Base-by-base conservation (phyloP, 2,113 vertebrate species). In the Manacus vitellinus region DNA sequence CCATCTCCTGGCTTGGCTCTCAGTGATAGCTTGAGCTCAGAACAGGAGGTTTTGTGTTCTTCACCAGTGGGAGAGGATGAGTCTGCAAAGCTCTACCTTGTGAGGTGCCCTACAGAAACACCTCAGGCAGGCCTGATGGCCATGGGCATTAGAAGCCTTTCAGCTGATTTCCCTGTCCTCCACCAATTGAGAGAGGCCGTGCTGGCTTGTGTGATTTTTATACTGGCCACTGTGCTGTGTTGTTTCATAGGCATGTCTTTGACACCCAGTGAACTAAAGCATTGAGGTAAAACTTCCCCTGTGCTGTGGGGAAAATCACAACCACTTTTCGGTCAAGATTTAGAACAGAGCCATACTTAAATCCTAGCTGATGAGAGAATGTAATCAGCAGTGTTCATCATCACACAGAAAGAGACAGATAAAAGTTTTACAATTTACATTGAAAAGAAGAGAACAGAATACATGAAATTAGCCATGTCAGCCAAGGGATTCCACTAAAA, bases 71-170 rank as follows among this genome's bases (percentile, higher is more conserved):
- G 46, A 92, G 27, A 20, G 9, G 23, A 25, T 12, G 18, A n/a
- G n/a, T n/a, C n/a, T n/a, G 35, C 59, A 46, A 70, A 70, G 14
- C 58, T 37, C n/a, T 54, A 8, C 14, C 24, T 70, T 7, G 14
- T 0, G 1, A 1, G 3, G 3, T 46, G n/a, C 21, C 15, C 1
- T 52, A 10, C 12, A 47, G 85, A 62, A 81, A 25, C 30, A 66
- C 10, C 18, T 20, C 30, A 14, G n/a, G 70, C 65, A 70, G 12
- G 6, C 21, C 33, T 33, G 37, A 18, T 0, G 1, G 23, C 33
- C 0, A 0, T 47, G 44, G 49, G 44, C 6, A 2, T 14, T 24
- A 78, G 21, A 59, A 81, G 8, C 16, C 18, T 86, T 73, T 39
- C 44, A 82, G 55, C 35, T 77, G 35, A 31, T 62, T 33, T 70